Evolutionary conservation across 2,888 invertebrate species (phyloP), one percentile per base, ranked within the genome.

Genomic region (Magallana nippona): DNA sequence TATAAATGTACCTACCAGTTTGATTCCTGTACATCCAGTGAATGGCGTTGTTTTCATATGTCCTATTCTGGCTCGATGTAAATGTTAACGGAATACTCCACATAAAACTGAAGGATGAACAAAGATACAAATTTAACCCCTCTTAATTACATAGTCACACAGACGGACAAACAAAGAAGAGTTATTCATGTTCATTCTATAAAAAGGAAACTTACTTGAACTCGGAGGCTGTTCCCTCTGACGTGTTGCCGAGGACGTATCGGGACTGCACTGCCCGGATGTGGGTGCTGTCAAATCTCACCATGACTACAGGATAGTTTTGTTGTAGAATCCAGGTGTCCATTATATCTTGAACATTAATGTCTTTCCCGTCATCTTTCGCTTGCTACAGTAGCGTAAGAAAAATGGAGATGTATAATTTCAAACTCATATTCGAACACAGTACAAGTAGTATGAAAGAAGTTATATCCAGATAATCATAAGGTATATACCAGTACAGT

Each of bases 321-420:
- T 89, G 92, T 86, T 91, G 93, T 60, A 89, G 88, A 55, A 89
- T 89, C 92, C 92, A 93, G 19, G 91, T 91, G 84, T 89, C 90
- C 92, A 92, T 91, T 10, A 91, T 88, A 10, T 83, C 87, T 77
- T 88, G 88, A 15, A 93, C 92, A 81, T 91, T 85, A 10, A 91
- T 81, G 10, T 3, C 17, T 13, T 84, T 82, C 1, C 83, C 84
- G 27, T 87, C 88, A 0, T 0, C 63, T 1, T 44, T n/a, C 0
- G 89, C 85, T 86, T 89, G 87, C 89, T 89, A 77, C 10, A 56
- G 55, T 80, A 22, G 10, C 19, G 27, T 60, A n/a, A 5, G 58
- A n/a, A 60, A n/a, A n/a, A n/a, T n/a, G 58, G 58, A n/a, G 44
- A 44, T 44, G 44, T 8, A 44, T n/a, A n/a, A n/a, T 3, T 44